Evolutionary conservation across 2,888 invertebrate species (phyloP).

Genomic region (Cartodere bifasciata): DNA sequence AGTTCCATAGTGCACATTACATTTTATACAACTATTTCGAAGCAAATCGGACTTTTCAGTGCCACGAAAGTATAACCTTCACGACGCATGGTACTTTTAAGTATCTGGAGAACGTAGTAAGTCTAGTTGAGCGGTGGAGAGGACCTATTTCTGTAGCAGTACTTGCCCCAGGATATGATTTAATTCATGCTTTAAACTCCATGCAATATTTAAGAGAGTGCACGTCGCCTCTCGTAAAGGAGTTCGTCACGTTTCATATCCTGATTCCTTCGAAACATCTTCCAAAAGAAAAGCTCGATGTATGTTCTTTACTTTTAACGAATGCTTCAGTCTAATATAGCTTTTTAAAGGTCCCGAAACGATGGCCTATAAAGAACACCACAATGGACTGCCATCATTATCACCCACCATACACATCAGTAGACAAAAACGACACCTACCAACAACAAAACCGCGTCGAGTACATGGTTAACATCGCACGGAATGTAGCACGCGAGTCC

Average conservation of each 20-base stretch:
- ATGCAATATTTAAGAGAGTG: slow-evolving; percentile 48
- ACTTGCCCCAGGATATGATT: slow-evolving; percentile 51
- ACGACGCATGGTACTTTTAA: slow-evolving; percentile 56
- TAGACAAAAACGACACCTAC: slow-evolving; percentile 10
- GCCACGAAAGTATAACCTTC: slow-evolving; percentile 51
- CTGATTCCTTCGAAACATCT: slow-evolving; percentile 47
- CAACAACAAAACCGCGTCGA: slow-evolving; percentile 6
- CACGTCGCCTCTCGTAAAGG: slow-evolving; percentile 37
- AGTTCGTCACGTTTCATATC: slow-evolving; percentile 51
- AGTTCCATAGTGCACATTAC: too few species aligned
- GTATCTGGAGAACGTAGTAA: slow-evolving; percentile 49
- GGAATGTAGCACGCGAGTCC: slow-evolving; percentile 14
- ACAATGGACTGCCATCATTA: neutral
- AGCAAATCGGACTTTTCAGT: slow-evolving; percentile 33
- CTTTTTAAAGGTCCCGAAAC: neutral
- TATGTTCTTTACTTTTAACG: neutral
- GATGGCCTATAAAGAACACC: neutral
- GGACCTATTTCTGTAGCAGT: slow-evolving; percentile 53
- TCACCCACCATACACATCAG: slow-evolving; percentile 9
- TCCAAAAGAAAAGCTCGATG: slow-evolving; percentile 32
- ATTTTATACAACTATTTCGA: slow-evolving; percentile 47
- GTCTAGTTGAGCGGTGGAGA: slow-evolving; percentile 45
- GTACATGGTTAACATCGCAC: slow-evolving; percentile 14
- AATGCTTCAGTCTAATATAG: neutral
- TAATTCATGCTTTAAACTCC: slow-evolving; percentile 38